These are phyloP conservation scores for Onychomys torridus DNA, from an alignment of 2,797 vertebrate genomes.

Conservation along the genomic window DNA sequence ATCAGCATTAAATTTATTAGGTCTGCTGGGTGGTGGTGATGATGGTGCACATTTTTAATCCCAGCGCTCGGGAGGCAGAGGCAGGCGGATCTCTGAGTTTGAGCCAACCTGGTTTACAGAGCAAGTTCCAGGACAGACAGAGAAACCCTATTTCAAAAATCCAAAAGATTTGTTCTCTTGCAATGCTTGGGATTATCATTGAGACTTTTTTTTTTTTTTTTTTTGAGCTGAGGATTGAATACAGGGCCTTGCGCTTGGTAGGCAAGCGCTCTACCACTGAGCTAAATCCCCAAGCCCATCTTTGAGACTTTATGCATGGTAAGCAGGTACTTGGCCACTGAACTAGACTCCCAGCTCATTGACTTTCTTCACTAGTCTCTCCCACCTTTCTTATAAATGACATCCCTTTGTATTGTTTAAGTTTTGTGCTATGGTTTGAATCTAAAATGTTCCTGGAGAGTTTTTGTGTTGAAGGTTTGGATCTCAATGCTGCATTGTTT, in stretches of 20 bases:
- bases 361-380: background rate
- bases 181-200: background rate
- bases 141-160: background rate
- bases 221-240: too few relatives aligned
- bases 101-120: background rate
- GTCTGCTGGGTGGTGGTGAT: background rate
- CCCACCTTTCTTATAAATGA: background rate
- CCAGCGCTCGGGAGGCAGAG: background rate
- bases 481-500: background rate
- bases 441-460: background rate
- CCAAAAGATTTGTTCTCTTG: background rate
- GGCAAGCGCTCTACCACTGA: too few relatives aligned
- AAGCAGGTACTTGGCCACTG: background rate
- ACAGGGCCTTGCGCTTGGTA: too few relatives aligned
- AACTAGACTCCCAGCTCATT: background rate
- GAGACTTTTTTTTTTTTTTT: too few relatives aligned
- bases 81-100: background rate
- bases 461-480: background rate
- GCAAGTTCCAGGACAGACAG: background rate
- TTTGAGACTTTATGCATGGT: background rate
- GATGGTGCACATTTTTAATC: background rate
- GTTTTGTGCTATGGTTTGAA: background rate
- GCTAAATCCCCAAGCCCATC: too few relatives aligned
- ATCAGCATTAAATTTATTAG: background rate
- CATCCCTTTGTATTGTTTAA: background rate